phyloP scores from a whole-genome alignment of 2,797 vertebrate species.

The Anomalospiza imberbis region DNA sequence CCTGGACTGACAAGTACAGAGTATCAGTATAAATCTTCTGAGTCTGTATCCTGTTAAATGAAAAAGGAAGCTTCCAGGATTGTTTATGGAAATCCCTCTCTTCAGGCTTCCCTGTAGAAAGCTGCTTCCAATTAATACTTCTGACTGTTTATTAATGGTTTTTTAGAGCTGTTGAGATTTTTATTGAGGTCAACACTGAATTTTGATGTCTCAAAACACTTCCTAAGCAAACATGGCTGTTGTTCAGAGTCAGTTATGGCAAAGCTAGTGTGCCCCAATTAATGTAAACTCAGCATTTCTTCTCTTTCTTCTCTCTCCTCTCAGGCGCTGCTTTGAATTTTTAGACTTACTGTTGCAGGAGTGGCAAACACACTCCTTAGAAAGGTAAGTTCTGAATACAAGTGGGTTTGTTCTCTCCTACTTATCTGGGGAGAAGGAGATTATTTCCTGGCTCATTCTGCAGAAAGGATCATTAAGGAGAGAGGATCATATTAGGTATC shows the following conservation, averaged over 20 bases:
- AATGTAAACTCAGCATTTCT: neutral
- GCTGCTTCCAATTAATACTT: neutral
- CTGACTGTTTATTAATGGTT: neutral
- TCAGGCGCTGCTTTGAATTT: constrained; percentile 95
- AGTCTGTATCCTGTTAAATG: neutral
- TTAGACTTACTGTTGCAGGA: constrained; percentile 94
- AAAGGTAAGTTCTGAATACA: constrained; percentile 79
- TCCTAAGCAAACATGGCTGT: neutral
- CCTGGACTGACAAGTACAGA: neutral
- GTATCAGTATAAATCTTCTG: neutral
- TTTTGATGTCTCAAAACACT: neutral
- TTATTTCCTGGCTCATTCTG: neutral
- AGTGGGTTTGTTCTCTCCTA: neutral
- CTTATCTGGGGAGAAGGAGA: neutral
- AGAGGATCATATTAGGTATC: neutral
- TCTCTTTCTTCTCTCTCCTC: neutral
- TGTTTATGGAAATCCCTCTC: neutral
- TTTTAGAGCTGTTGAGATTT: neutral
- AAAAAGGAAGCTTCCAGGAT: neutral
- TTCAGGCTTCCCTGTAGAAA: neutral
- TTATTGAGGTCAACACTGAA: neutral
- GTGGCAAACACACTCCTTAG: constrained; percentile 93
- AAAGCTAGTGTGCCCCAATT: neutral
- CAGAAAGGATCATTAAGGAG: neutral
- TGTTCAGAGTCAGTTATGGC: neutral